Base-by-base conservation (phyloP, 2,888 invertebrate genomes). In the Ornithoptera priamus region DNA sequence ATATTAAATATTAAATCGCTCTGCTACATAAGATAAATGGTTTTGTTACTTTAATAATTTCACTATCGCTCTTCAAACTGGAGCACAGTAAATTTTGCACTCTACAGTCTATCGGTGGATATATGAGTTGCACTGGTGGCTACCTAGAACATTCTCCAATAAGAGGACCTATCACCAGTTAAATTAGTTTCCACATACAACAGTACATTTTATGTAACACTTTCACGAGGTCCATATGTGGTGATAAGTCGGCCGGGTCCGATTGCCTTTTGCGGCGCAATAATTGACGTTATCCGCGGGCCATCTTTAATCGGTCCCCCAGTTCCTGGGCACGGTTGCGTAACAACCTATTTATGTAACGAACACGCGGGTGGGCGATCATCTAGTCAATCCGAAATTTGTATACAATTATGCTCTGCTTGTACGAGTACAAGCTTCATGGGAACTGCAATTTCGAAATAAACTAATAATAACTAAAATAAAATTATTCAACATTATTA, bases 241-340 rank as follows among this genome's bases (percentile, higher is more conserved):
- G 72, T 66, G 73, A 72, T 73, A 74, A 74, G 74, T 80, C 77
- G 74, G 73, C 69, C 71, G 62, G 77, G 76, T 80, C 74, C 73
- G 78, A 81, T 81, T 77, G 76, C 76, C 71, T 74, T 72, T 76
- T 66, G 71, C 71, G 72, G 69, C 69, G 68, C 66, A 71, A 79
- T 83, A 81, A 83, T 83, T 83, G 80, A 81, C 80, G 72, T 74
- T 78, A 81, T 81, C 81, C 72, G 72, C 70, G 71, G 73, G 74
- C 75, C 73, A 80, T 80, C 80, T 77, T 70, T 72, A 75, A 72
- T 74, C 75, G 75, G 75, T 74, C 74, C 73, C 75, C 76, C 75
- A 72, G 68, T 73, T 67, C 66, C 60, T 69, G 73, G 72, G 72
- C 68, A 57, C 57, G 67, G 72, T 76, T 75, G 75, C 75, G 76